A percentile compares a stretch with the other conserved stretches of the same genome.
These are phyloP conservation scores for Tethya wilhelma DNA, from an alignment of 37 sponge, comb jelly and placozoan genomes.

Conservation along the genomic window DNA sequence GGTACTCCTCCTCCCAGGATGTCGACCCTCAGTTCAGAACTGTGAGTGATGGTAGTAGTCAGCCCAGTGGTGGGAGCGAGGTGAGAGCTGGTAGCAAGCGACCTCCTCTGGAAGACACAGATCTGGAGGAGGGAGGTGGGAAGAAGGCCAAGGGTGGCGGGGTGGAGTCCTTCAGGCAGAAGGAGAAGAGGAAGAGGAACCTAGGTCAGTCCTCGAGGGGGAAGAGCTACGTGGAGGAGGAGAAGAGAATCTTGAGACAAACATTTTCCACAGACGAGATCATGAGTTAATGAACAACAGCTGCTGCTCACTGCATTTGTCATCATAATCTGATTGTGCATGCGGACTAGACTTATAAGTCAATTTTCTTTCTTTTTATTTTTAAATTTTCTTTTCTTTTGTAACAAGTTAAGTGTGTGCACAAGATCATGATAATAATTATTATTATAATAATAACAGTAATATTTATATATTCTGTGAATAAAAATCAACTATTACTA, in stretches of 20 bases:
- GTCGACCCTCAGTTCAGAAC: constrained; percentile 7
- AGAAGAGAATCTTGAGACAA: constrained; percentile 82
- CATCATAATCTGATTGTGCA: too few relatives aligned
- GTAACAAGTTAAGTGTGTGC: too few relatives aligned
- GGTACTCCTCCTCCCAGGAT: constrained; percentile 1
- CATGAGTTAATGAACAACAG: too few relatives aligned
- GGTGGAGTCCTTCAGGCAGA: constrained; percentile 53
- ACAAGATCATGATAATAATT: too few relatives aligned
- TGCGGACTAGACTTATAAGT: too few relatives aligned
- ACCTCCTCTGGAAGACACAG: not conserved
- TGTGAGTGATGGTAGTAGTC: constrained; percentile 1
- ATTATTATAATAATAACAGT: too few relatives aligned
- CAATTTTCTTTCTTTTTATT: too few relatives aligned
- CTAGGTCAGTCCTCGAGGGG: constrained; percentile 77
- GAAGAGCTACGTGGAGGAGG: constrained; percentile 90
- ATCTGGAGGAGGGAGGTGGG: not conserved
- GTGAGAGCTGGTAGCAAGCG: constrained; percentile 11
- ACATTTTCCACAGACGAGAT: constrained; percentile 6
- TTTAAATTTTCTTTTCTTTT: too few relatives aligned
- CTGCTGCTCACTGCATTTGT: too few relatives aligned
- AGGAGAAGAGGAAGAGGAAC: constrained; percentile 84
- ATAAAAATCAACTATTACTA: too few relatives aligned
- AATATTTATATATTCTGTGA: too few relatives aligned
- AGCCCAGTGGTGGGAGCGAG: not conserved
- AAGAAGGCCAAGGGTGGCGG: constrained; percentile 33